These are phyloP conservation scores for Chrysochloris asiatica DNA, from an alignment of 2,113 vertebrate genomes.

Conservation along the genomic window DNA sequence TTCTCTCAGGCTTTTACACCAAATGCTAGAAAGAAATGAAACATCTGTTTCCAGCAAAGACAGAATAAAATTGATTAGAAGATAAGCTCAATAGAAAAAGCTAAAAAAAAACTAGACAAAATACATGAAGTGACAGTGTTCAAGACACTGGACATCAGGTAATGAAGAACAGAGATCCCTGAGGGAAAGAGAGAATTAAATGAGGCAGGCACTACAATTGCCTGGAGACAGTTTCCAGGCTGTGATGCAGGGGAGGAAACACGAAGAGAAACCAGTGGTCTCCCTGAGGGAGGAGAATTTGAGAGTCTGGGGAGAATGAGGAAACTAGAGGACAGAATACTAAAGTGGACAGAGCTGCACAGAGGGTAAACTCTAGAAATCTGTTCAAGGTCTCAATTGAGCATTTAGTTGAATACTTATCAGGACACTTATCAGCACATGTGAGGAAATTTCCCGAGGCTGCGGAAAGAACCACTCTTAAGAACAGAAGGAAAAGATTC, in stretches of 20 bases:
- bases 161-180: background rate
- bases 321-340: background rate
- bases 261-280: background rate
- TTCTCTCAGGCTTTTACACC: background rate
- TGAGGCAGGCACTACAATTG: background rate
- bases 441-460: background rate
- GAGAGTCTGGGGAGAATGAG: background rate
- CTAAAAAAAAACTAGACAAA: background rate
- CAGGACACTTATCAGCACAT: background rate
- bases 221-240: background rate
- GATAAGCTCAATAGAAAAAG: background rate
- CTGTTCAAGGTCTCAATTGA: too few relatives aligned
- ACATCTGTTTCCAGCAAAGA: background rate
- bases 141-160: background rate
- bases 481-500: background rate
- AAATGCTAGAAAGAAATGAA: background rate
- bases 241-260: background rate
- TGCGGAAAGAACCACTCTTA: background rate
- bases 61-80: background rate
- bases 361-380: background rate
- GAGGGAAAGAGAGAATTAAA: background rate
- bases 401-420: background rate
- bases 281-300: background rate
- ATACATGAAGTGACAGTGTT: background rate
- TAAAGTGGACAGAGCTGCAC: background rate